Evolutionary conservation across 2,888 invertebrate genomes (phyloP), one percentile per base, ranked within the genome.

Genomic region (Callinectes sapidus): DNA sequence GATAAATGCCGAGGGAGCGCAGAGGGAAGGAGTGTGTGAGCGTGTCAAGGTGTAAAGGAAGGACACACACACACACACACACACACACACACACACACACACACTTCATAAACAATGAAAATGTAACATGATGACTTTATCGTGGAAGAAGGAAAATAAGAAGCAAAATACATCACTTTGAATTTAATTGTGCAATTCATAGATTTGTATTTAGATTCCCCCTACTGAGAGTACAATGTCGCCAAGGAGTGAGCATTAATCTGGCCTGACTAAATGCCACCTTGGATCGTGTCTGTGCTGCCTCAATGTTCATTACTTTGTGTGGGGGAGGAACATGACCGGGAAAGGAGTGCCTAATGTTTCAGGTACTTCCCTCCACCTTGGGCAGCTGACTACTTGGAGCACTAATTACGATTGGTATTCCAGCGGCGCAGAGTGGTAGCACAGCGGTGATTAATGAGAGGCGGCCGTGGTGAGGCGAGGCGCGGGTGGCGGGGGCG

Each of bases 371-470:
- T 81, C 3, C 35, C 14, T 71, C 71, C 16, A 81, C 81, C 81
- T 81, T 81, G 28, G 16, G 81, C 35, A 81, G 32, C 35, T 14
- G 81, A 81, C 35, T 81, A 81, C 35, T 35, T 81, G 81, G 81
- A 81, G n/a, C 35, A 81, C 32, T 81, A 35, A 35, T 81, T 35
- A 81, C 81, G 32, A 81, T 81, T 81, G 10, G 81, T 81, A 81
- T 81, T 81, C 81, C 81, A 81, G 35, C 87, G 16, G 48, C 48
- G 54, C 23, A 18, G 13, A 87, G 48, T n/a, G 48, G 54, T 54
- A 54, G 87, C 48, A 28, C 87, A 87, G 87, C 14, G 8, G 35
- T 87, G 87, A 81, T 81, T 13, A 32, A 81, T 81, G 81, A 32
- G 81, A 35, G 13, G 81, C 71, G n/a, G 28, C 71, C n/a, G 81